These are phyloP conservation scores for Agrilus planipennis DNA, from an alignment of 1,140 invertebrate species.

Conservation along the genomic window DNA sequence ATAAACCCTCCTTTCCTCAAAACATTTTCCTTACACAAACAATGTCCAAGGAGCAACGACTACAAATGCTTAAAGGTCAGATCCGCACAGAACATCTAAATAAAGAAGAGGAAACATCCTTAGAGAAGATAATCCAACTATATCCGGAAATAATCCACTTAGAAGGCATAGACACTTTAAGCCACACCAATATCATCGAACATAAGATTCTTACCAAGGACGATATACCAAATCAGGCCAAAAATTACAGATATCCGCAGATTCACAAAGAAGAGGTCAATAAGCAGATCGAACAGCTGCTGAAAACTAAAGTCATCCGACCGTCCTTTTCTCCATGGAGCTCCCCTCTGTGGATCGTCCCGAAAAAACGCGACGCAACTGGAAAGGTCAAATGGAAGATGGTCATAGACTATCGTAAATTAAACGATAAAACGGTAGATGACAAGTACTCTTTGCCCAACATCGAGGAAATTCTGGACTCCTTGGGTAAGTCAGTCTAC, in stretches of 20 bases:
- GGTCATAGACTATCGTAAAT: constrained; percentile 6
- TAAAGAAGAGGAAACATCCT: no score
- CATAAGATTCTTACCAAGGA: background rate
- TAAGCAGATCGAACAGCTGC: constrained; percentile 12
- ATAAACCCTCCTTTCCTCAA: no score
- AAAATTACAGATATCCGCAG: constrained; percentile 18
- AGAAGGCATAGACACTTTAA: no score
- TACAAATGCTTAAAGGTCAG: no score
- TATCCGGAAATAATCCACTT: no score
- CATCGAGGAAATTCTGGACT: constrained; percentile 5
- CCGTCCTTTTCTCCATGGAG: constrained; percentile 7
- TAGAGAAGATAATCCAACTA: no score
- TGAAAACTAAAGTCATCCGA: constrained; percentile 18
- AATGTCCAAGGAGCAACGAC: no score
- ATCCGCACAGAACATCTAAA: no score
- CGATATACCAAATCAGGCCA: background rate
- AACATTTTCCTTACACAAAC: no score
- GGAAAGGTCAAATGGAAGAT: constrained; percentile 5
- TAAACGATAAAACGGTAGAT: constrained; percentile 2
- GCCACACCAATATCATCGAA: no score
- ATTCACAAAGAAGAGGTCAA: constrained; percentile 16
- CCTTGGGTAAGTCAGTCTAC: background rate
- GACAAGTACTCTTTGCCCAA: constrained; percentile 5
- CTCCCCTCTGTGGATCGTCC: constrained; percentile 6
- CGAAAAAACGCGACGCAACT: constrained; percentile 3